A percentile compares a stretch with the other conserved stretches of the same genome.
These are phyloP conservation scores for Melieria omissa DNA, from an alignment of 2,888 invertebrate species.

Conservation along the genomic window DNA sequence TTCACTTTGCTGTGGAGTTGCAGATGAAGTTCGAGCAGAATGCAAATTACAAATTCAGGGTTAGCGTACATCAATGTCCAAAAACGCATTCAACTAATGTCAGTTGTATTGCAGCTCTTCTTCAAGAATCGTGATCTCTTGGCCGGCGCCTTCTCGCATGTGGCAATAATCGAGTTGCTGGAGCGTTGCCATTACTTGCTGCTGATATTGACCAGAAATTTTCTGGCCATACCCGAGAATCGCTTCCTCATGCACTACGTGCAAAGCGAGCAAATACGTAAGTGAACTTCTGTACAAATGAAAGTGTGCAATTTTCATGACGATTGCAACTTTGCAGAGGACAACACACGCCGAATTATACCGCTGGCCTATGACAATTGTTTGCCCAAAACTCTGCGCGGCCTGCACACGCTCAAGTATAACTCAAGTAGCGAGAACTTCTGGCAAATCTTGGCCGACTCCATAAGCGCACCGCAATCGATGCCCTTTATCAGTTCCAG, in stretches of 20 bases:
- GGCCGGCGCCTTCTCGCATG: slow-evolving; percentile 77
- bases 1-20: slow-evolving; percentile 68
- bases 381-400: slow-evolving; percentile 19
- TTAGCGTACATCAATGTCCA: slow-evolving; percentile 52
- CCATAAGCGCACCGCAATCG: slow-evolving; percentile 1
- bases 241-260: slow-evolving; percentile 83
- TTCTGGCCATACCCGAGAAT: slow-evolving; percentile 79
- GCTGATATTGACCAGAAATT: slow-evolving; percentile 81
- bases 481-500: neutral
- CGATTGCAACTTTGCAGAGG: slow-evolving; percentile 64
- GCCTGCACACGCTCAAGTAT: slow-evolving; percentile 23
- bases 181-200: slow-evolving; percentile 85
- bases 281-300: slow-evolving; percentile 46
- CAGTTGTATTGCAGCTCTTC: slow-evolving; percentile 71
- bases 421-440: slow-evolving; percentile 14
- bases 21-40: slow-evolving; percentile 21
- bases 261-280: slow-evolving; percentile 83
- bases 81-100: neutral
- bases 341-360: slow-evolving; percentile 73
- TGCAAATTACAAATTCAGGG: slow-evolving; percentile 71
- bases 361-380: slow-evolving; percentile 74
- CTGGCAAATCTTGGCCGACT: slow-evolving; percentile 16
- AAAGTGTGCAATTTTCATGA: neutral
- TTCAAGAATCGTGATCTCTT: slow-evolving; percentile 79
- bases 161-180: slow-evolving; percentile 77